Conservation (phyloP, 2,888 invertebrate genomes). For the Leptinotarsa rubiginosa region DNA sequence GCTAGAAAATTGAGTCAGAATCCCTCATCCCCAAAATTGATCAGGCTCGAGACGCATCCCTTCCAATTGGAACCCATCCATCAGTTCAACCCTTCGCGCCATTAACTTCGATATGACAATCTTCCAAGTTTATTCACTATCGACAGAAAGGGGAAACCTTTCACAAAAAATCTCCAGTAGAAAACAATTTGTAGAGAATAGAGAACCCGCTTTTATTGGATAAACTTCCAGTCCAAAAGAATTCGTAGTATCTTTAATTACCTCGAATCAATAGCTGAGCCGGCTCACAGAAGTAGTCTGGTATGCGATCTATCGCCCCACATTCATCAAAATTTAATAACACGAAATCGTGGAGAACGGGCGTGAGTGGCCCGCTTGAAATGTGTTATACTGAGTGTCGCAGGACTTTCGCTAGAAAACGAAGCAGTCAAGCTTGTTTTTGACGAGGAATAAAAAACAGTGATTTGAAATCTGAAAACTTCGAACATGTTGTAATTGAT, state of each 20-base stretch:
- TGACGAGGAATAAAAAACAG: too few relatives aligned
- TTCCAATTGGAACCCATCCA: conserved; percentile 4
- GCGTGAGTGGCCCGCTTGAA: conserved; percentile 22
- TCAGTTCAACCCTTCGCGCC: conserved; percentile 8
- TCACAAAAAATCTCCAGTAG: conserved; percentile 6
- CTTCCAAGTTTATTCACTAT: conserved; percentile 10
- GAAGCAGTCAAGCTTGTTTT: too few relatives aligned
- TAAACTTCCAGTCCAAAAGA: conserved; percentile 9
- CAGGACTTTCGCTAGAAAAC: too few relatives aligned
- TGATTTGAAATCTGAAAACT: too few relatives aligned
- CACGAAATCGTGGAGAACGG: conserved; percentile 41
- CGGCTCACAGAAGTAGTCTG: neutral
- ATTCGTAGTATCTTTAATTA: conserved; percentile 22
- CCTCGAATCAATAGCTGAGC: conserved; percentile 3
- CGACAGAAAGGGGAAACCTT: conserved; percentile 9
- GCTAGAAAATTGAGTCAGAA: neutral
- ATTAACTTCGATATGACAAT: conserved; percentile 15
- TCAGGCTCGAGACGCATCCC: conserved; percentile 6
- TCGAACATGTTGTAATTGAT: too few relatives aligned
- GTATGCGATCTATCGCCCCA: conserved; percentile 29
- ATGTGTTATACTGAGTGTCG: neutral
- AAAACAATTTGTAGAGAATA: conserved; percentile 11
- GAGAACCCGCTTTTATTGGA: conserved; percentile 8
- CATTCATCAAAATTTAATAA: conserved; percentile 50
- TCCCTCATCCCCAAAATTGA: conserved; percentile 6